phyloP scores from a whole-genome alignment of 2,797 vertebrate species.

The Brachyrhaphis roseni region DNA sequence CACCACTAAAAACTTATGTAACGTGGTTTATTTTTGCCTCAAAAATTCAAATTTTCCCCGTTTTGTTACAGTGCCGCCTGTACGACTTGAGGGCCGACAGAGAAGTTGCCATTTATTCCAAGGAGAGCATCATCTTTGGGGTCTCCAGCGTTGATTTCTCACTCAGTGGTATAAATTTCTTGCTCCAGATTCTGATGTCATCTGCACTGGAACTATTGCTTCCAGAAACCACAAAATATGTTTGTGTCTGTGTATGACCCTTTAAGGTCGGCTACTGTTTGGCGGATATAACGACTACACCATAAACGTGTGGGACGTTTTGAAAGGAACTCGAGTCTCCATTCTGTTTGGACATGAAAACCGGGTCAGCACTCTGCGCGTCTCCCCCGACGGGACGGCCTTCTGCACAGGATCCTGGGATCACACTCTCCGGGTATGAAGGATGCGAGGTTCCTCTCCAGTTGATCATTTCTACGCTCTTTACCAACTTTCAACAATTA shows the following conservation, averaged over 20 bases:
- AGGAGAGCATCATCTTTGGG: conserved; percentile 99
- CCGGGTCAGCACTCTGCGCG: conserved; percentile 93
- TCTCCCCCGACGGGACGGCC: conserved; percentile 94
- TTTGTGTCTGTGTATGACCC: not conserved
- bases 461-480: not conserved
- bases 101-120: conserved; percentile 98
- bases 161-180: conserved; percentile 87
- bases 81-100: conserved; percentile 97
- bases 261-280: conserved; percentile 92
- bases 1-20: not conserved
- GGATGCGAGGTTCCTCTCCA: conserved; percentile 9
- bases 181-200: not conserved
- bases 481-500: not conserved
- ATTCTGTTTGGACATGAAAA: conserved; percentile 98
- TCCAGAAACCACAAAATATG: conserved; percentile 3
- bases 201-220: not conserved
- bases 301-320: conserved; percentile 98
- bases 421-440: conserved; percentile 91
- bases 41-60: not conserved
- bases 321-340: conserved; percentile 95
- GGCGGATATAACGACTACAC: conserved; percentile 98
- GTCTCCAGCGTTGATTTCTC: conserved; percentile 99
- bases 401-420: conserved; percentile 99
- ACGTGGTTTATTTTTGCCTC: not conserved
- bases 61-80: conserved; percentile 89